phyloP scores from a whole-genome alignment of 2,113 vertebrate species.

The Bothrops jararaca region DNA sequence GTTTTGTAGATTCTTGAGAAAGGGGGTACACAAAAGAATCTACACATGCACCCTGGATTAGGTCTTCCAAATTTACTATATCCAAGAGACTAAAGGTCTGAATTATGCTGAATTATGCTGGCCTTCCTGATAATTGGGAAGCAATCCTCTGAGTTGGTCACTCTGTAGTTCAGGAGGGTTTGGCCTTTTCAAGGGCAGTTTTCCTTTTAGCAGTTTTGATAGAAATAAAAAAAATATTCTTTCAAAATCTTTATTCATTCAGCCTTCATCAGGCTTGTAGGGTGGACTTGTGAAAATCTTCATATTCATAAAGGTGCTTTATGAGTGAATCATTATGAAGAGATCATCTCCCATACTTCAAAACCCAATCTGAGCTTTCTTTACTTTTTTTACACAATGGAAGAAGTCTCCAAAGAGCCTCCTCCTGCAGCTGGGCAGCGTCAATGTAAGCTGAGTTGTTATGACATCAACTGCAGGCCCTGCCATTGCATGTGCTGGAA shows the following conservation, averaged over 20 bases:
- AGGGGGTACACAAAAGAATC: not conserved
- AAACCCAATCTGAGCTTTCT: not conserved
- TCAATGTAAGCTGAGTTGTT: not conserved
- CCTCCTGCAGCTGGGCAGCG: not conserved
- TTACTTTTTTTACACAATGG: not conserved
- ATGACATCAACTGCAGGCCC: not conserved
- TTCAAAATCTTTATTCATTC: not conserved
- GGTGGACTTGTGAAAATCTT: not conserved
- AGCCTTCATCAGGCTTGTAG: not conserved
- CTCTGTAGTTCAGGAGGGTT: not conserved
- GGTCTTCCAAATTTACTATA: not conserved
- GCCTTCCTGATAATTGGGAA: not conserved
- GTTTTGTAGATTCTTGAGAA: not conserved
- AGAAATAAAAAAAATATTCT: not conserved
- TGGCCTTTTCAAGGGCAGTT: not conserved
- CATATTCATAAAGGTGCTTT: not conserved
- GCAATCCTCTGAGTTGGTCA: not conserved
- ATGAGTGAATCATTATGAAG: not conserved
- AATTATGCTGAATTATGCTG: not conserved
- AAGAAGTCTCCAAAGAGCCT: not conserved
- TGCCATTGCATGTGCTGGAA: not conserved
- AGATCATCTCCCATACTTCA: not conserved
- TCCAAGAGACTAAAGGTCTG: not conserved
- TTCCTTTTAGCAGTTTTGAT: not conserved
- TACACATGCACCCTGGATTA: not conserved